phyloP scores from a whole-genome alignment of 2,113 vertebrate species.

The Ancistrus triradiatus region DNA sequence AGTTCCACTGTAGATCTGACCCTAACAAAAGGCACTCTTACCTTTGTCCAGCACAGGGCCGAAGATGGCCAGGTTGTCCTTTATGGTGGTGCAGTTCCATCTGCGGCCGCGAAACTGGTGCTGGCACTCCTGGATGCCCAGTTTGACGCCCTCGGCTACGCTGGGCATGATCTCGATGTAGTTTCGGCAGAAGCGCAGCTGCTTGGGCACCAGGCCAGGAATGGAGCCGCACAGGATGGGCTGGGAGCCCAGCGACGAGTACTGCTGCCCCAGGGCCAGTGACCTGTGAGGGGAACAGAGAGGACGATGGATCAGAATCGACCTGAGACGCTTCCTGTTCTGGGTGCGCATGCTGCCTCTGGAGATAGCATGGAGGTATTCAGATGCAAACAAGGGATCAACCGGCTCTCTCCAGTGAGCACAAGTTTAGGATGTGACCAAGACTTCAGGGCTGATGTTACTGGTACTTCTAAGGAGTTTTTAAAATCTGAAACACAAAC shows the following conservation, averaged over 20 bases:
- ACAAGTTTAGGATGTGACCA: too few relatives aligned
- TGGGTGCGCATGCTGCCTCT: background rate
- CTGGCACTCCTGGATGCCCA: slow-evolving; percentile 94
- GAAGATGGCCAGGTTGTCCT: slow-evolving; percentile 91
- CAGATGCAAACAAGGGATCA: too few relatives aligned
- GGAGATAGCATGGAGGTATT: too few relatives aligned
- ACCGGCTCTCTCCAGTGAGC: too few relatives aligned
- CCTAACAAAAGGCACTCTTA: too few relatives aligned
- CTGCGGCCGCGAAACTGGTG: slow-evolving; percentile 94
- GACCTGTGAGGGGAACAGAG: slow-evolving; percentile 70
- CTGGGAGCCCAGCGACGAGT: slow-evolving; percentile 86
- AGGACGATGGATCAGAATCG: background rate
- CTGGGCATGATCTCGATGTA: slow-evolving; percentile 98
- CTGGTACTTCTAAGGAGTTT: too few relatives aligned
- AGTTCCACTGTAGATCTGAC: too few relatives aligned
- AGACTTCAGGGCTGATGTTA: too few relatives aligned
- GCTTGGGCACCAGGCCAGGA: slow-evolving; percentile 93
- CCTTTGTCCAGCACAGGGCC: slow-evolving; percentile 96
- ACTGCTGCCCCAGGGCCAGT: slow-evolving; percentile 89
- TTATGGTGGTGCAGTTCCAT: slow-evolving; percentile 96
- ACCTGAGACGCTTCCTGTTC: background rate
- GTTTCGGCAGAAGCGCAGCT: slow-evolving; percentile 95
- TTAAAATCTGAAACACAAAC: too few relatives aligned
- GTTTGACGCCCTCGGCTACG: slow-evolving; percentile 92
- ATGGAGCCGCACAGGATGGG: slow-evolving; percentile 93